phyloP scores from a whole-genome alignment of 1,140 invertebrate species.

The Helicoverpa zea region DNA sequence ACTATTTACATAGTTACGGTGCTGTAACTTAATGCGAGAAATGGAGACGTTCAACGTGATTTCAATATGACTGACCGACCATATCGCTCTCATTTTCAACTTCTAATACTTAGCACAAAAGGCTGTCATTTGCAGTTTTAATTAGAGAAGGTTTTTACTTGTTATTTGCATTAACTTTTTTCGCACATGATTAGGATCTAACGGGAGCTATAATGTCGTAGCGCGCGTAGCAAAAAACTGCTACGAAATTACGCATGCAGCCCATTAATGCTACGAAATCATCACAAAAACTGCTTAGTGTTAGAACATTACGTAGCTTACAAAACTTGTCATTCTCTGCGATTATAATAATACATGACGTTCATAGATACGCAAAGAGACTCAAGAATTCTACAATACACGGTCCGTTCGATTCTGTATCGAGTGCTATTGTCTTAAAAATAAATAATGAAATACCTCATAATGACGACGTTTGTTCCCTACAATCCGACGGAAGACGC shows the following conservation, averaged over 20 bases:
- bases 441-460: conserved; percentile 24
- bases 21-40: conserved; percentile 18
- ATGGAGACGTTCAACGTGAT: conserved; percentile 5
- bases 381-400: conserved; percentile 17
- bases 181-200: not conserved
- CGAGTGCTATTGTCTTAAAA: not conserved
- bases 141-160: not conserved
- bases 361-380: not conserved
- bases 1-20: conserved; percentile 34
- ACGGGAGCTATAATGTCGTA: not conserved
- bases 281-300: not conserved
- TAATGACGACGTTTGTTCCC: conserved; percentile 10
- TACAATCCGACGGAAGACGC: conserved; percentile 13
- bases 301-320: too few species aligned
- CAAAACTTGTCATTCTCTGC: too few species aligned
- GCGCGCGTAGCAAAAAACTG: conserved; percentile 22
- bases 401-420: not conserved
- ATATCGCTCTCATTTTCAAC: not conserved
- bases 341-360: not conserved
- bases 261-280: not conserved
- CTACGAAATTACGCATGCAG: not conserved
- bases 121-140: not conserved
- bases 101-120: not conserved
- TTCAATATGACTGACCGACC: not conserved
- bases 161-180: too few species aligned